phyloP scores from a whole-genome alignment of 2,797 vertebrate genomes.

The Pipistrellus pygmaeus region DNA sequence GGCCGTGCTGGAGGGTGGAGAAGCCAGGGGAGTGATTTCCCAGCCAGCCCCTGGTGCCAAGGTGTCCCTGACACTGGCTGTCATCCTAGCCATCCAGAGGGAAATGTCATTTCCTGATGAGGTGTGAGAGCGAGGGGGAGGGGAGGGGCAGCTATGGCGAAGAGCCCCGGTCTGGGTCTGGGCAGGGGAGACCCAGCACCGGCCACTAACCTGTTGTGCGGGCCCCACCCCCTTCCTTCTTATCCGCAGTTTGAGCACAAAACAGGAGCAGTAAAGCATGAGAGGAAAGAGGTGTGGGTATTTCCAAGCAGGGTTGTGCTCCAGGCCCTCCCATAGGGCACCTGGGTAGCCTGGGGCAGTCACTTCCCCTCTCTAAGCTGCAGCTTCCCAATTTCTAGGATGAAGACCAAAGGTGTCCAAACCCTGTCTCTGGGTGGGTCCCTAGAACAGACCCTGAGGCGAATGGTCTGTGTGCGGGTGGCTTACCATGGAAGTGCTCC shows the following conservation, averaged over 20 bases:
- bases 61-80: neutral
- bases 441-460: neutral
- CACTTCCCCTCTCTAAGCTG: neutral
- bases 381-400: neutral
- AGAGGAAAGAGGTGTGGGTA: neutral
- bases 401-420: neutral
- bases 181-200: neutral
- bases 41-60: neutral
- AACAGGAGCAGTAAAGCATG: neutral
- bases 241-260: neutral
- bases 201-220: neutral
- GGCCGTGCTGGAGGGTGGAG: neutral
- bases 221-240: neutral
- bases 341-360: neutral
- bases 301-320: neutral
- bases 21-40: conserved; percentile 13
- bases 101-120: conserved; percentile 13
- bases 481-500: neutral
- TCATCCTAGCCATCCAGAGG: conserved; percentile 4
- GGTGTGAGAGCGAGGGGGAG: neutral
- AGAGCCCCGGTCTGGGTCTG: neutral
- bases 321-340: neutral
- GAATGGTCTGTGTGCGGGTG: neutral
- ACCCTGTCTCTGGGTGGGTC: neutral
- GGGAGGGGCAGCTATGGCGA: neutral